Base-by-base conservation (phyloP, 2,888 invertebrate species). In the Drosophila siamana region DNA sequence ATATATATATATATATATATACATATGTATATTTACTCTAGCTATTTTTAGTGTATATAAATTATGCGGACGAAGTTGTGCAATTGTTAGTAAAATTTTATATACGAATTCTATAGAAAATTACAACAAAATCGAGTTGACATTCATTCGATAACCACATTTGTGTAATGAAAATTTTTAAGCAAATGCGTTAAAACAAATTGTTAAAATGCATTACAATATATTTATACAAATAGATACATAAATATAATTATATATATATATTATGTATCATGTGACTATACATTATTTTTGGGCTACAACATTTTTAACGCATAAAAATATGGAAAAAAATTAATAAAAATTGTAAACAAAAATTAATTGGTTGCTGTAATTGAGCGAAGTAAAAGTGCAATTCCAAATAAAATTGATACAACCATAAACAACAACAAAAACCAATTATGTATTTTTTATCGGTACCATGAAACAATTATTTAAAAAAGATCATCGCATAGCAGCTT, bases 41-140 rank as follows among this genome's bases (percentile, higher is more conserved):
- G 56, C 36, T 81, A 72, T 74, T 66, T 63, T 62, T 78, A 74
- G 51, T 80, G 63, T 81, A 76, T 64, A 77, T 77, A 86, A 77
- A 80, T 68, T 47, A 86, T 77, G 60, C 50, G 84, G 87, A 83
- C 80, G 77, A 82, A 75, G 70, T 86, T 86, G 84, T 84, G 84
- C 84, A 85, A 87, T 85, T 83, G 73, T 75, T 85, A 85, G 88
- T 74, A 75, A 79, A 85, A 82, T 87, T 84, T 73, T 72, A 60
- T 69, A 69, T 50, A 63, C 36, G 70, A 68, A 67, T 66, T 77
- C 55, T 64, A 52, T 59, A 64, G 63, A 70, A 74, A 74, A 66
- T 74, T 63, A 68, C 69, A 68, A 68, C 62, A 59, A 50, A 60
- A 61, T 54, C 62, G 16, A 54, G 41, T 64, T 74, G 48, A 60